A percentile compares a stretch with the other conserved stretches of the same genome.
These are phyloP conservation scores for Eriosoma lanigerum DNA, from an alignment of 1,140 invertebrate species.

Conservation along the genomic window DNA sequence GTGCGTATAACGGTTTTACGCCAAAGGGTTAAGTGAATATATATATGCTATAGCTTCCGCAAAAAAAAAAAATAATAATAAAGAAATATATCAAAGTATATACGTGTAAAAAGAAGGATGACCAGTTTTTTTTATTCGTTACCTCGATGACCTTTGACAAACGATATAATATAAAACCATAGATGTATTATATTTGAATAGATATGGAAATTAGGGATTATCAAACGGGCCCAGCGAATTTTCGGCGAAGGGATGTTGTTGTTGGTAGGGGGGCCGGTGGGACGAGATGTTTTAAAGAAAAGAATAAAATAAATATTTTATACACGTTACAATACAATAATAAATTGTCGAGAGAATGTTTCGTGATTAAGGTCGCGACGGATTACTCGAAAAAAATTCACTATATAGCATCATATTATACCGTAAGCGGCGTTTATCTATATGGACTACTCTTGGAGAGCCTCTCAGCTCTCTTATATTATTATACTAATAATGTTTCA, in stretches of 20 bases:
- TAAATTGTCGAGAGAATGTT: not conserved
- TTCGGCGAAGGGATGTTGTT: not conserved
- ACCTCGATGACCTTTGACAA: constrained; percentile 46
- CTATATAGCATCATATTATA: not conserved
- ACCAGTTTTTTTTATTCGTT: constrained; percentile 40
- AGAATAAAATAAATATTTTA: constrained; percentile 26
- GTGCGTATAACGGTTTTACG: constrained; percentile 38
- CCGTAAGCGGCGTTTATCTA: constrained; percentile 2
- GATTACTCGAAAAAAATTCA: not conserved
- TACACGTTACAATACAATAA: too few relatives aligned
- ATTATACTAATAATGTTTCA: not conserved
- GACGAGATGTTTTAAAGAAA: not conserved
- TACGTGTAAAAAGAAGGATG: constrained; percentile 13
- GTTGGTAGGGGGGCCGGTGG: not conserved
- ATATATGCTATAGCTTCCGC: not conserved
- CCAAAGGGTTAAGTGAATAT: constrained; percentile 3
- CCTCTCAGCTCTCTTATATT: constrained; percentile 7
- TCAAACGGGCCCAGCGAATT: not conserved
- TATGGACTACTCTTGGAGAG: constrained; percentile 18
- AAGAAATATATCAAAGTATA: too few relatives aligned
- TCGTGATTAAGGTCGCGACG: not conserved
- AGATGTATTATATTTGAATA: not conserved
- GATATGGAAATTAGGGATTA: constrained; percentile 51
- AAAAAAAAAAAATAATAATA: not conserved
- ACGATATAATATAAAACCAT: constrained; percentile 18